Evolutionary conservation across 2,113 vertebrate genomes (phyloP).

Genomic region (Notothenia coriiceps): DNA sequence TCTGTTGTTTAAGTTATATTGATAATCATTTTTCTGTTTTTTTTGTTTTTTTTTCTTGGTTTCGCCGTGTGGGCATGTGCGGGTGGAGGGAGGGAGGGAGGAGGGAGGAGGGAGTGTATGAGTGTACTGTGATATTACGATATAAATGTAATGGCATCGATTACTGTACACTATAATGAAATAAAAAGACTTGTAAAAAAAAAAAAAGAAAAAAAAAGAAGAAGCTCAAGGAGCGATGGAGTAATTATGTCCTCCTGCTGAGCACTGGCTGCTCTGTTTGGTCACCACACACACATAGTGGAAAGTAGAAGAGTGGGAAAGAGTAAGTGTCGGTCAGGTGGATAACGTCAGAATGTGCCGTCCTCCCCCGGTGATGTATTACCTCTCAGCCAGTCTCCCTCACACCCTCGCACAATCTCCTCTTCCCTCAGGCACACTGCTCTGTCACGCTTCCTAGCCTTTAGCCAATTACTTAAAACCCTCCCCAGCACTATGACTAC

Average conservation of each 20-base stretch:
- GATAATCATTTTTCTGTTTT: no score
- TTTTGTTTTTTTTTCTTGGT: no score
- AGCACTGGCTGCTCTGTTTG: conserved; percentile 13
- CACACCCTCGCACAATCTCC: conserved; percentile 38
- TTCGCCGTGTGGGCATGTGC: no score
- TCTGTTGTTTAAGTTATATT: no score
- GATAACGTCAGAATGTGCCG: conserved; percentile 26
- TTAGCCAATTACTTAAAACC: conserved; percentile 45
- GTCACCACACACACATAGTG: conserved; percentile 18
- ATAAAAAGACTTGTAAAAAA: no score
- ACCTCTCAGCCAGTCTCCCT: conserved; percentile 32
- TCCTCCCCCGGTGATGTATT: conserved; percentile 46
- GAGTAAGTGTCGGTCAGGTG: conserved; percentile 15
- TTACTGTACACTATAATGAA: no score
- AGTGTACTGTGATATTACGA: no score
- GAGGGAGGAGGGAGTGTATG: no score
- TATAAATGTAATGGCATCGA: no score
- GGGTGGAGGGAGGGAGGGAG: no score
- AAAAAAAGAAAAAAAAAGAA: not conserved
- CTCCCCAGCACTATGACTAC: conserved; percentile 2
- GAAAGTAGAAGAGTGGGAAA: conserved; percentile 7
- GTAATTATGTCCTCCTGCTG: not conserved
- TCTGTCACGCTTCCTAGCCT: conserved; percentile 22
- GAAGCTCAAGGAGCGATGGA: conserved; percentile 6
- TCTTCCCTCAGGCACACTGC: conserved; percentile 6